Percentiles rank a stretch among this genome's conserved stretches.
Evolutionary conservation across 2,113 vertebrate species (phyloP).

Genomic region (Isurus oxyrinchus): DNA sequence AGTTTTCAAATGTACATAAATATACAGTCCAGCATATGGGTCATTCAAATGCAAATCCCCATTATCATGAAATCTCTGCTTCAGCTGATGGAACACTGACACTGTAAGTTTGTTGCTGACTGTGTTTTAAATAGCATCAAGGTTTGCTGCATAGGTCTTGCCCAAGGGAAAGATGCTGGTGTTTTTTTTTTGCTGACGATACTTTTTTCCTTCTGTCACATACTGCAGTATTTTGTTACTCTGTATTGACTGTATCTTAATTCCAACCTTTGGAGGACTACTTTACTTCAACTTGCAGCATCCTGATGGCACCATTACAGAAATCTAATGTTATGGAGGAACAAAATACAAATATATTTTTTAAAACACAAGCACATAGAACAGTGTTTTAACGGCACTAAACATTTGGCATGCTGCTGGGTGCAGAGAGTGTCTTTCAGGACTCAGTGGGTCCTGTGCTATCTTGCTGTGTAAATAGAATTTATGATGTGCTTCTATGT

Average conservation of each 20-base stretch:
- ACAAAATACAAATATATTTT: neutral
- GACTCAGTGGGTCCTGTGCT: neutral
- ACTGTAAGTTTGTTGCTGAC: slow-evolving; percentile 43
- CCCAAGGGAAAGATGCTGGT: slow-evolving; percentile 40
- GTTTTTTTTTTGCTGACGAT: neutral
- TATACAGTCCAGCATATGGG: neutral
- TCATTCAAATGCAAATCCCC: slow-evolving; percentile 11
- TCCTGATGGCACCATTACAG: neutral
- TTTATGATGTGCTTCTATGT: slow-evolving; percentile 32
- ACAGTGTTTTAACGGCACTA: neutral
- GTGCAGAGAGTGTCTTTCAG: neutral
- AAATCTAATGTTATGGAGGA: neutral
- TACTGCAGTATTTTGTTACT: slow-evolving; percentile 30
- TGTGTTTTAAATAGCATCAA: slow-evolving; percentile 41
- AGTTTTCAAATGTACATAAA: neutral
- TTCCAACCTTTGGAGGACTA: neutral
- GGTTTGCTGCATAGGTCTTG: slow-evolving; percentile 39
- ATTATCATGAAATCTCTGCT: slow-evolving; percentile 23
- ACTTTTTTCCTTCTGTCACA: neutral
- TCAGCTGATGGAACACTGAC: slow-evolving; percentile 40
- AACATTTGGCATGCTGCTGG: neutral
- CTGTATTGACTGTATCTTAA: neutral
- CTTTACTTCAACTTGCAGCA: neutral
- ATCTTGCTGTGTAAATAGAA: slow-evolving; percentile 9
- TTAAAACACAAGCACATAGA: neutral